Evolutionary conservation across 2,888 invertebrate species (phyloP).

Genomic region (Xestoiulus laeticollis): DNA sequence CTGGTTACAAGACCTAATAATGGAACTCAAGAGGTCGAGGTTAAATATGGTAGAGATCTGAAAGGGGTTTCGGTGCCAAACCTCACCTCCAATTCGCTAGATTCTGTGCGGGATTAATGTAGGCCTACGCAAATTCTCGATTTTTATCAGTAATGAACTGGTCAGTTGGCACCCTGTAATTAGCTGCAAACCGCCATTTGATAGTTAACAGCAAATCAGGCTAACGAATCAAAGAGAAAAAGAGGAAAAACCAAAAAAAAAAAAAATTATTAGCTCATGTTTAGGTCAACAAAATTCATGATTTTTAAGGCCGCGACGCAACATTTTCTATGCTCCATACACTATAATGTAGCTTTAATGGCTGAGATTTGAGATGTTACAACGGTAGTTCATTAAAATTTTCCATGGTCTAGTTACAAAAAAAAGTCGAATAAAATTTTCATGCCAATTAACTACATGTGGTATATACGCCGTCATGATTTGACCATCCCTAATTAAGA

Average conservation of each 20-base stretch:
- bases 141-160: background rate
- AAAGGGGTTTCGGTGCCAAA: conserved; percentile 20
- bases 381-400: no score
- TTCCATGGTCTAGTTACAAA: no score
- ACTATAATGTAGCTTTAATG: no score
- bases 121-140: background rate
- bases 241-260: background rate
- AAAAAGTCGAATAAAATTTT: no score
- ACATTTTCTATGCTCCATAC: no score
- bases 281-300: background rate
- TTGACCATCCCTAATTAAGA: no score
- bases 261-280: background rate
- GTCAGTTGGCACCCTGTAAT: background rate
- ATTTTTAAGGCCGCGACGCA: background rate
- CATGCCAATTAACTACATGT: no score
- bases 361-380: no score
- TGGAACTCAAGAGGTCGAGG: conserved; percentile 7
- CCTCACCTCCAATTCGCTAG: background rate
- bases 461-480: no score
- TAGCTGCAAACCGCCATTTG: background rate
- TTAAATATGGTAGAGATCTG: background rate
- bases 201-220: background rate
- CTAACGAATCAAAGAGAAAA: background rate
- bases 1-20: background rate
- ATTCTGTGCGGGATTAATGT: background rate